phyloP scores from a whole-genome alignment of 1,140 invertebrate species.

The Orchestia grillus region DNA sequence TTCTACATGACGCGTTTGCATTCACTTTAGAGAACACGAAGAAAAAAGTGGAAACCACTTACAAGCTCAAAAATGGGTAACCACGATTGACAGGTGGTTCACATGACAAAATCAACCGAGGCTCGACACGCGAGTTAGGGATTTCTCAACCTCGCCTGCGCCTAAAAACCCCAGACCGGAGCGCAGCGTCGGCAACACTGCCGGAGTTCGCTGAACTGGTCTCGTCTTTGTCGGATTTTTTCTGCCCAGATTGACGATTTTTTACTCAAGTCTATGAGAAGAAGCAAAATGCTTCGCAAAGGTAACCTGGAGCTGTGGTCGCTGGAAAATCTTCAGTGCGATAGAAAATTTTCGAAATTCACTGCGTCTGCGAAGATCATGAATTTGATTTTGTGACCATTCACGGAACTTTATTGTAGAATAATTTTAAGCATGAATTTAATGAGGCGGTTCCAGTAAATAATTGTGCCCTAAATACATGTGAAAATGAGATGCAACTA shows the following conservation, averaged over 20 bases:
- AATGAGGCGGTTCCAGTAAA: neutral
- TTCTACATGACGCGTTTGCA: neutral
- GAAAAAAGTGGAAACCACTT: neutral
- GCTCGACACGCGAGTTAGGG: neutral
- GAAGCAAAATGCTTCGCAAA: neutral
- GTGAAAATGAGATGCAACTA: neutral
- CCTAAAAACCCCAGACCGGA: neutral
- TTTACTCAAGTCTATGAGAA: neutral
- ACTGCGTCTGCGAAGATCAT: neutral
- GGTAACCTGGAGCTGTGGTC: neutral
- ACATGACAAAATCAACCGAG: neutral
- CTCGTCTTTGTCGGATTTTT: neutral
- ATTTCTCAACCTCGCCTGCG: neutral
- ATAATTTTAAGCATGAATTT: neutral
- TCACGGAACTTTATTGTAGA: neutral
- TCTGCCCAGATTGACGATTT: neutral
- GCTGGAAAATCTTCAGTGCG: neutral
- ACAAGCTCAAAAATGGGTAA: neutral
- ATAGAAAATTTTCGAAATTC: neutral
- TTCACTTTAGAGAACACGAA: neutral
- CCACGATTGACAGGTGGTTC: neutral
- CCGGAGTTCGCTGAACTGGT: slow-evolving; percentile 4
- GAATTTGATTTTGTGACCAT: neutral
- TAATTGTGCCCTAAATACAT: neutral
- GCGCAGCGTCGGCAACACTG: neutral